These are phyloP conservation scores for Malthinus seriepunctatus DNA, from an alignment of 2,888 invertebrate species.

Conservation along the genomic window DNA sequence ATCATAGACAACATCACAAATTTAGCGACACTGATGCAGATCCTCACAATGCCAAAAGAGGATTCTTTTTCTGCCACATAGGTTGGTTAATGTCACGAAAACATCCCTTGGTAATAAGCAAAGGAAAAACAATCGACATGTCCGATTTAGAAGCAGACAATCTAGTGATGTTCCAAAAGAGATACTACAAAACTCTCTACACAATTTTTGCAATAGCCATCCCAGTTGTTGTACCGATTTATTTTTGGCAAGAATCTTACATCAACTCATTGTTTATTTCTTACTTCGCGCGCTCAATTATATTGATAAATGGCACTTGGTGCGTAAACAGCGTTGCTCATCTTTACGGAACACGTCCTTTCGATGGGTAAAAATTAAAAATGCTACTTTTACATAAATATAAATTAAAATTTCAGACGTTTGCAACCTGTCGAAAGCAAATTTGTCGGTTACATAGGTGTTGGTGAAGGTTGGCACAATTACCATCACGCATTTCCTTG, in stretches of 20 bases:
- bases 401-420: conserved; percentile 52
- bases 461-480: conserved; percentile 76
- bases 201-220: conserved; percentile 62
- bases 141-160: conserved; percentile 75
- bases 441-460: conserved; percentile 63
- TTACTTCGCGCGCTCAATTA: conserved; percentile 65
- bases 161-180: conserved; percentile 75
- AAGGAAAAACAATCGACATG: conserved; percentile 70
- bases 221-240: conserved; percentile 68
- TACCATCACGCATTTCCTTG: conserved; percentile 79
- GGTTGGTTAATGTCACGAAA: conserved; percentile 83
- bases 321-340: conserved; percentile 82
- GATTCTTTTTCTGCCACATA: conserved; percentile 87
- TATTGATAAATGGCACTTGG: conserved; percentile 77
- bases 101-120: conserved; percentile 73
- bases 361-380: conserved; percentile 64
- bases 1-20: conserved; percentile 82
- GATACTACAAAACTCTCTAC: conserved; percentile 69
- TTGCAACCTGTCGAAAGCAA: conserved; percentile 67
- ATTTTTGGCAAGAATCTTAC: conserved; percentile 69
- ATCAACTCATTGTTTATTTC: conserved; percentile 63
- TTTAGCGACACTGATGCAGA: conserved; percentile 76
- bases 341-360: conserved; percentile 76
- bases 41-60: conserved; percentile 78
- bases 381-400: not conserved